phyloP scores from a whole-genome alignment of 1,140 invertebrate species.

The Watersipora subatra region DNA sequence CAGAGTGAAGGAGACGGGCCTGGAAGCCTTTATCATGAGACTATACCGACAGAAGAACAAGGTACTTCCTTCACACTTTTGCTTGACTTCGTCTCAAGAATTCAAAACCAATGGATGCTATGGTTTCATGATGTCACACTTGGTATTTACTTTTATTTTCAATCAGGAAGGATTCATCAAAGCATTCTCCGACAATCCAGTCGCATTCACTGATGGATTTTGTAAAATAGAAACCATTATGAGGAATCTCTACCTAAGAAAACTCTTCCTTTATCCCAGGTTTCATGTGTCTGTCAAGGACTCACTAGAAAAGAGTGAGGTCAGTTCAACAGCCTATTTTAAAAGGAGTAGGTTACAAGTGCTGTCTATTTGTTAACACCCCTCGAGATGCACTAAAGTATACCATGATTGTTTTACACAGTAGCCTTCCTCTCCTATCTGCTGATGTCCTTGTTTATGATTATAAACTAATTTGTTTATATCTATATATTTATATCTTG shows the following conservation, averaged over 20 bases:
- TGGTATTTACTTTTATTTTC: too few relatives aligned
- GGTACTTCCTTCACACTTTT: slow-evolving; percentile 42
- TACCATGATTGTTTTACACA: too few relatives aligned
- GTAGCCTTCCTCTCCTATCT: too few relatives aligned
- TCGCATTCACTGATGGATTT: slow-evolving; percentile 78
- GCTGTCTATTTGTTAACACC: too few relatives aligned
- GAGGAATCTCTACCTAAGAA: slow-evolving; percentile 77
- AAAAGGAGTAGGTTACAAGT: too few relatives aligned
- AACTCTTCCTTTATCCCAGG: slow-evolving; percentile 84
- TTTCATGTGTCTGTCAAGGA: slow-evolving; percentile 51
- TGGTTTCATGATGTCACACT: too few relatives aligned
- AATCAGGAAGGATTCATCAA: slow-evolving; percentile 91
- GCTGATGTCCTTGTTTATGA: too few relatives aligned
- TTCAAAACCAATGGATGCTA: too few relatives aligned
- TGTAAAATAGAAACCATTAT: slow-evolving; percentile 77
- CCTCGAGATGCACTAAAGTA: too few relatives aligned
- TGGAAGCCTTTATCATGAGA: slow-evolving; percentile 82
- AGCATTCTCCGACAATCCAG: slow-evolving; percentile 68
- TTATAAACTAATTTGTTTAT: too few relatives aligned
- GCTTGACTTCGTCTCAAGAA: too few relatives aligned
- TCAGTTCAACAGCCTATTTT: slow-evolving; percentile 14
- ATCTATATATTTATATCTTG: too few relatives aligned
- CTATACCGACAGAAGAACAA: slow-evolving; percentile 81
- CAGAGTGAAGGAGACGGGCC: slow-evolving; percentile 72
- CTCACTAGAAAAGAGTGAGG: slow-evolving; percentile 47